Percentiles rank a stretch among this genome's conserved stretches.
phyloP scores from a whole-genome alignment of 2,888 invertebrate species.

The Melinaea marsaeus region DNA sequence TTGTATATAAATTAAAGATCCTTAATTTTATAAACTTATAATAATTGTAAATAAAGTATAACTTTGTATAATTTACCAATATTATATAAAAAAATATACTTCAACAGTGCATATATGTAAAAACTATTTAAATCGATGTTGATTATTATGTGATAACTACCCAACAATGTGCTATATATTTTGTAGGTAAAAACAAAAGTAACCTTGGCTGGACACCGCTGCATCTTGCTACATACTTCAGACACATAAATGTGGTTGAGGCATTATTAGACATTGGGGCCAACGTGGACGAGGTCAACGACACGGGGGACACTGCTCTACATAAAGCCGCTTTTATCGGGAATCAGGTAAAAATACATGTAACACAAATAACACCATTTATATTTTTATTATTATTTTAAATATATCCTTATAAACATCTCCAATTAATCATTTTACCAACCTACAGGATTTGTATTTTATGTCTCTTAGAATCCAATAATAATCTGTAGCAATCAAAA shows the following conservation, averaged over 20 bases:
- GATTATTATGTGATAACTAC: background rate
- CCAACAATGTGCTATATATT: constrained; percentile 1
- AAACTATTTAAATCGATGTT: too few species aligned
- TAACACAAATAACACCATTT: too few species aligned
- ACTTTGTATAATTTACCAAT: background rate
- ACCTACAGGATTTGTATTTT: too few species aligned
- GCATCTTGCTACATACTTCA: constrained; percentile 83
- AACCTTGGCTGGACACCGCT: constrained; percentile 84
- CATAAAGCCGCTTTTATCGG: constrained; percentile 84
- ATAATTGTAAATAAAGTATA: too few species aligned
- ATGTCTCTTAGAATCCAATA: too few species aligned
- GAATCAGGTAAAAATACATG: constrained; percentile 70
- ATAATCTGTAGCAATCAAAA: too few species aligned
- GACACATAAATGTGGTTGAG: constrained; percentile 78
- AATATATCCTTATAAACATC: too few species aligned
- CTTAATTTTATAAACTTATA: too few species aligned
- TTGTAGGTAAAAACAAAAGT: constrained; percentile 78
- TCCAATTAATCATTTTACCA: too few species aligned
- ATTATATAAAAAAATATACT: background rate
- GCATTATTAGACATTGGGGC: constrained; percentile 76
- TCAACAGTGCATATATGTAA: too few species aligned
- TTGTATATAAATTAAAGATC: too few species aligned
- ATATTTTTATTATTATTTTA: too few species aligned
- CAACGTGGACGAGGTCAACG: constrained; percentile 79
- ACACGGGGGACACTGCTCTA: constrained; percentile 81